A percentile compares a stretch with the other conserved stretches of the same genome.
Conservation (phyloP, 1,140 invertebrate species). For the Schmidtea mediterranea region DNA sequence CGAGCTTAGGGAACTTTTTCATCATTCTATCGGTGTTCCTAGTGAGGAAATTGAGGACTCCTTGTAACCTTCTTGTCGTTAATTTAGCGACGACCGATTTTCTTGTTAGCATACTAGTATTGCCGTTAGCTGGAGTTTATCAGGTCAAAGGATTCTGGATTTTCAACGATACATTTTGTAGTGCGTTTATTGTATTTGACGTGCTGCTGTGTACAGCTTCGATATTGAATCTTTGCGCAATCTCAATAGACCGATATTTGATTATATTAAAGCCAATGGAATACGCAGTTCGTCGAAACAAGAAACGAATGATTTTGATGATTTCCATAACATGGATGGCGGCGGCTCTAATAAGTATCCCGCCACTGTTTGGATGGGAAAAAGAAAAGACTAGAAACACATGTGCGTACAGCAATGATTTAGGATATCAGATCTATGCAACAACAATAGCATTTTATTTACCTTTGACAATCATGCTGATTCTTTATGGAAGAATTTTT, state of each 20-base stretch:
- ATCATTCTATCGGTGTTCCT: slow-evolving; percentile 30
- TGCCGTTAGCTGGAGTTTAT: slow-evolving; percentile 35
- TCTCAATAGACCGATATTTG: slow-evolving; percentile 5
- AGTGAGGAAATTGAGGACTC: slow-evolving; percentile 28
- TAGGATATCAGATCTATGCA: slow-evolving; percentile 21
- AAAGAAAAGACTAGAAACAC: slow-evolving; percentile 7
- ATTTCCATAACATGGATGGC: slow-evolving; percentile 67
- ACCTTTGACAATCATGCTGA: slow-evolving; percentile 52
- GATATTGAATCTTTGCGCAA: slow-evolving; percentile 4
- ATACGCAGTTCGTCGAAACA: slow-evolving; percentile 27
- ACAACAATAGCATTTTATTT: slow-evolving; percentile 49
- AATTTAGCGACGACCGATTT: slow-evolving; percentile 44
- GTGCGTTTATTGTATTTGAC: slow-evolving; percentile 22
- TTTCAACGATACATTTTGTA: slow-evolving; percentile 40
- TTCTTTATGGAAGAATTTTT: slow-evolving; percentile 58
- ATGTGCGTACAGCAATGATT: slow-evolving; percentile 10
- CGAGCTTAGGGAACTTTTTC: slow-evolving; percentile 23
- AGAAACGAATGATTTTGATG: slow-evolving; percentile 47
- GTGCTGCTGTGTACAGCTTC: slow-evolving; percentile 4
- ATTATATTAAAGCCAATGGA: slow-evolving; percentile 22
- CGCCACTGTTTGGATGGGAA: slow-evolving; percentile 49
- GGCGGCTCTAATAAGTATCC: slow-evolving; percentile 66
- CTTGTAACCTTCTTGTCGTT: slow-evolving; percentile 44
- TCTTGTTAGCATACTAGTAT: slow-evolving; percentile 39
- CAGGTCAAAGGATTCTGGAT: slow-evolving; percentile 23